Evolutionary conservation across 2,888 invertebrate species (phyloP).

Genomic region (Melieria crassipennis): DNA sequence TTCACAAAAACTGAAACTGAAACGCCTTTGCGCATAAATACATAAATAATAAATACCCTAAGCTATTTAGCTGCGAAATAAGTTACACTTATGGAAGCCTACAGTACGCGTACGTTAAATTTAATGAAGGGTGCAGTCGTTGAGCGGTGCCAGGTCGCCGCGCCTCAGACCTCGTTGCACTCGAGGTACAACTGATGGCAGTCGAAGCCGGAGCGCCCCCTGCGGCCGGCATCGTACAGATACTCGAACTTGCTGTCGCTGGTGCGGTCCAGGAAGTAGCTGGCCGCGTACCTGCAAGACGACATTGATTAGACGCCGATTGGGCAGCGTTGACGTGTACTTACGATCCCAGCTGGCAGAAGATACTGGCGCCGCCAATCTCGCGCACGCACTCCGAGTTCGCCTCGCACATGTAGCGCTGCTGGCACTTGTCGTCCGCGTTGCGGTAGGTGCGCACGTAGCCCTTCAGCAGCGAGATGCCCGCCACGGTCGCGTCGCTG

Average conservation of each 20-base stretch:
- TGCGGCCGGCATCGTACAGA: slow-evolving; percentile 85
- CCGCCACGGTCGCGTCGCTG: slow-evolving; percentile 88
- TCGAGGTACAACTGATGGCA: slow-evolving; percentile 86
- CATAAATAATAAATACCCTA: no score
- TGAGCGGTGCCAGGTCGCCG: background rate
- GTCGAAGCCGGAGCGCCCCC: slow-evolving; percentile 85
- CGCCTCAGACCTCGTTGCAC: slow-evolving; percentile 85
- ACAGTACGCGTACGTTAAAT: no score
- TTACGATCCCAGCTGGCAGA: slow-evolving; percentile 94
- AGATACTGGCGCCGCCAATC: slow-evolving; percentile 82
- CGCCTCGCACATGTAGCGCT: slow-evolving; percentile 90
- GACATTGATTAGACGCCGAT: slow-evolving; percentile 2
- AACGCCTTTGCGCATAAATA: no score
- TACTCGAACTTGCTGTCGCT: slow-evolving; percentile 80
- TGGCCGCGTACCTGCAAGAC: slow-evolving; percentile 80
- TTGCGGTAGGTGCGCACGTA: slow-evolving; percentile 84
- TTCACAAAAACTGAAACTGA: no score
- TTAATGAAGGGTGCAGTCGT: background rate
- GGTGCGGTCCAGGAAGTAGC: slow-evolving; percentile 82
- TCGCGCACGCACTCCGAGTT: slow-evolving; percentile 87
- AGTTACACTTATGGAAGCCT: no score
- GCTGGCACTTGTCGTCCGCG: slow-evolving; percentile 83
- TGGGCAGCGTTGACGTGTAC: slow-evolving; percentile 54
- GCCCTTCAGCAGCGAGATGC: slow-evolving; percentile 89
- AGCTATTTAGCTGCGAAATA: no score